Percentiles rank a stretch among this genome's conserved stretches.
Conservation (phyloP, 2,797 vertebrate species). For the Dendrocincla tyrannina region DNA sequence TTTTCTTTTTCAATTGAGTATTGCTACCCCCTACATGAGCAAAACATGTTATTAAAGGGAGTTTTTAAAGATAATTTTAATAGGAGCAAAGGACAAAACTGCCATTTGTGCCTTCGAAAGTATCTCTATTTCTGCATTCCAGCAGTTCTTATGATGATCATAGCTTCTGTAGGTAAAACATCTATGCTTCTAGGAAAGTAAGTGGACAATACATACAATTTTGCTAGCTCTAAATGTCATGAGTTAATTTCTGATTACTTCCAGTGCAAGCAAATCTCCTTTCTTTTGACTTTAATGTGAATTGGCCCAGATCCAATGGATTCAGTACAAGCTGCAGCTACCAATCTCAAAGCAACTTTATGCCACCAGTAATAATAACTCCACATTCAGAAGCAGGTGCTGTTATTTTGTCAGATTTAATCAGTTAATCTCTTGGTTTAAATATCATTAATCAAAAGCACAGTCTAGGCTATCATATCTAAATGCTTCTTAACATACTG, state of each 20-base stretch:
- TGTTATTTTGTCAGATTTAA: background rate
- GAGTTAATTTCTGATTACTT: slow-evolving; percentile 9
- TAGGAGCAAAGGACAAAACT: background rate
- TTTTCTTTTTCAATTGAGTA: background rate
- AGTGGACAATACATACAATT: background rate
- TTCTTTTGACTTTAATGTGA: background rate
- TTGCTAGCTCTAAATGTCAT: background rate
- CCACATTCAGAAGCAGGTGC: background rate
- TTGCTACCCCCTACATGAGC: background rate
- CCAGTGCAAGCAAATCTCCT: background rate
- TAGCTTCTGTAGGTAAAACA: background rate
- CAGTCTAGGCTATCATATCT: background rate
- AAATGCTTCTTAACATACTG: background rate
- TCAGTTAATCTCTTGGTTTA: slow-evolving; percentile 13
- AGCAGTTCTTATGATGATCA: background rate
- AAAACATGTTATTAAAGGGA: background rate
- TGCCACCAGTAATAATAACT: background rate
- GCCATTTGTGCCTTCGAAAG: background rate
- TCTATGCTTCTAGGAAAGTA: background rate
- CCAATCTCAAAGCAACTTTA: background rate
- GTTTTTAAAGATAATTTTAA: background rate
- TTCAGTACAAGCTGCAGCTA: slow-evolving; percentile 2
- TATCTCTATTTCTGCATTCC: background rate
- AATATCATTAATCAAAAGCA: background rate
- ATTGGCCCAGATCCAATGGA: background rate